Evolutionary conservation across 2,797 vertebrate species (phyloP), one percentile per base, ranked within the genome.

Genomic region (Enoplosus armatus): DNA sequence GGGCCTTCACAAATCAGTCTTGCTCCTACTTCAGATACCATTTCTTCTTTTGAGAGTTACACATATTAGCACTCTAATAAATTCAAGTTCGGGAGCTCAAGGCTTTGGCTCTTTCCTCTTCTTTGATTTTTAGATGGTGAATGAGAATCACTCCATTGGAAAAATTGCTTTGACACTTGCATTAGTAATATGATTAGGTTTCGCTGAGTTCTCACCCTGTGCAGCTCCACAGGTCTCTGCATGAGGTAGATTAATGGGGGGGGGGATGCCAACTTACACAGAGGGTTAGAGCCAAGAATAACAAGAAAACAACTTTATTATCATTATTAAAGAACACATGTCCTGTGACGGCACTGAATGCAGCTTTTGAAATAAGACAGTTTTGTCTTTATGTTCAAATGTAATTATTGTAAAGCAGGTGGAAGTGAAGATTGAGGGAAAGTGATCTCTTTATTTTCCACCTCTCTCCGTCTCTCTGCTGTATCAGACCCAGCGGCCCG

Each of bases 211-310:
- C 71, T 70, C 61, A 24, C 50, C 68, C 58, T 18, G 65, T 45
- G 47, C 59, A 43, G 77, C 70, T 74, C 70, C 53, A 55, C 33
- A 5, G 64, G 43, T 54, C 79, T 82, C 83, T 69, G 77, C 69
- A 45, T 78, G 87, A 78, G 79, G 80, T 83, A 61, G 82, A 91
- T 87, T 80, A 81, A 84, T 80, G 73, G 80, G 71, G 43, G 80
- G 71, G 43, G 37, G 31, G 59, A 67, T 16, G 51, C 59, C 41
- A 55, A 27, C 37, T 58, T 20, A 12, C 51, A 55, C 51, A 31
- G 51, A 65, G 24, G 37, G 59, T 75, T 41, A 8, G 39, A 65
- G 60, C 6, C 22, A n/a, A 65, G 47, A 59, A 58, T 45, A 73
- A 74, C 1, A 7, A 50, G 43, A 75, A 59, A 69, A 72, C 58